phyloP scores from a whole-genome alignment of 2,888 invertebrate genomes.

The Stenichneumon culpator region DNA sequence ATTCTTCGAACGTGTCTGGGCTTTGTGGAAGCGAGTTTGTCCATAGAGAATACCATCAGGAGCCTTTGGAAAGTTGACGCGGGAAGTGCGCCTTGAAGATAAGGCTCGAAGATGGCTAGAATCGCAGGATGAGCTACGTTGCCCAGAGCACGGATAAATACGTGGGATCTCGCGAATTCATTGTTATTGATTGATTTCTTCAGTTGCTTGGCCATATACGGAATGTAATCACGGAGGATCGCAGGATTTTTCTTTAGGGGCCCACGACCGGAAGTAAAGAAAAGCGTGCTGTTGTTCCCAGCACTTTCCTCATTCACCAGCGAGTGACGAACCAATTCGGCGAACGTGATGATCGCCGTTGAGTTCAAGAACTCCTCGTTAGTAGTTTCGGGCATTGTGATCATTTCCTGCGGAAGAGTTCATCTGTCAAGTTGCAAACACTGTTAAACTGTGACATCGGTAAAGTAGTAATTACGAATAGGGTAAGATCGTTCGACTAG shows the following conservation, averaged over 20 bases:
- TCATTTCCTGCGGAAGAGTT: slow-evolving; percentile 51
- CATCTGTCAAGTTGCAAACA: background rate
- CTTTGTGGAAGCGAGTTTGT: slow-evolving; percentile 85
- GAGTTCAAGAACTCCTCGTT: slow-evolving; percentile 86
- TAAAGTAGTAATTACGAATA: background rate
- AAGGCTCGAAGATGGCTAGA: slow-evolving; percentile 88
- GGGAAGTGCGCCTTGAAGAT: slow-evolving; percentile 88
- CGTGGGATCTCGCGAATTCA: slow-evolving; percentile 87
- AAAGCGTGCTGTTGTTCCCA: slow-evolving; percentile 81
- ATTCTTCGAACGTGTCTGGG: slow-evolving; percentile 87
- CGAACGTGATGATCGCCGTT: slow-evolving; percentile 87
- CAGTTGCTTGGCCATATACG: slow-evolving; percentile 87
- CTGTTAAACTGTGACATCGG: background rate
- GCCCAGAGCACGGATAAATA: slow-evolving; percentile 89
- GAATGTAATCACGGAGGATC: slow-evolving; percentile 87
- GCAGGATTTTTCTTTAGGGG: slow-evolving; percentile 86
- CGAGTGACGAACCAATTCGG: slow-evolving; percentile 87
- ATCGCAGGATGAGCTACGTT: slow-evolving; percentile 88
- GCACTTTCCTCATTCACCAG: slow-evolving; percentile 87
- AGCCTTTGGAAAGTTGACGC: slow-evolving; percentile 88
- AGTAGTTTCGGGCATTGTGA: slow-evolving; percentile 86
- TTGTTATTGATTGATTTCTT: slow-evolving; percentile 86
- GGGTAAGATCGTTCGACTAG: background rate
- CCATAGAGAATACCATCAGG: slow-evolving; percentile 88
- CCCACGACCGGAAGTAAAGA: slow-evolving; percentile 89